Evolutionary conservation across 2,113 vertebrate species (phyloP).

Genomic region (Chlorocebus sabaeus): DNA sequence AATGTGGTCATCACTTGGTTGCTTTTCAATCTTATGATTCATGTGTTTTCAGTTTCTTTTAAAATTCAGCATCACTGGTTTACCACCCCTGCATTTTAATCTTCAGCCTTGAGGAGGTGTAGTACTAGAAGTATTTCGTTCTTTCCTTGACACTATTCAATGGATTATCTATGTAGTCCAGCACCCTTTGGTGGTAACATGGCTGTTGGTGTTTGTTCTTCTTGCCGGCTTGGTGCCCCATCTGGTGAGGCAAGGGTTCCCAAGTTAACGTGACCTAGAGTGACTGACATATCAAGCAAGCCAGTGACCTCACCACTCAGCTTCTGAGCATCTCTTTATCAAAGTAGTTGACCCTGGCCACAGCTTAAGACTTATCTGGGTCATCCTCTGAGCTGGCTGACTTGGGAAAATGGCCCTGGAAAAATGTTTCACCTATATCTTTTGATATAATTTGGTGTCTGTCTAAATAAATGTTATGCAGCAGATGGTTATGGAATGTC

Average conservation of each 20-base stretch:
- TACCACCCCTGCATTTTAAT: not conserved
- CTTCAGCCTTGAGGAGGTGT: not conserved
- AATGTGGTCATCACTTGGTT: not conserved
- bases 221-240: not conserved
- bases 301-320: not conserved
- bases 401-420: slow-evolving; percentile 37
- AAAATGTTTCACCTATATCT: slow-evolving; percentile 31
- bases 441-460: slow-evolving; percentile 60
- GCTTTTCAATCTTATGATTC: slow-evolving; percentile 1
- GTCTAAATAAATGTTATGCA: slow-evolving; percentile 57
- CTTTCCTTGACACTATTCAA: not conserved
- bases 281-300: not conserved
- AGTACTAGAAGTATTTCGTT: not conserved
- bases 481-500: slow-evolving; percentile 56
- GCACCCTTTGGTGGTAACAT: not conserved
- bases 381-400: not conserved
- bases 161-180: not conserved
- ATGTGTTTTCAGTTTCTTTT: slow-evolving; percentile 20
- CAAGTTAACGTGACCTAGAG: not conserved
- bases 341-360: not conserved
- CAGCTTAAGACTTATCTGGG: not conserved
- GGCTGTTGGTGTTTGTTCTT: not conserved
- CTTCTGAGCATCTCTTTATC: not conserved
- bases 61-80: not conserved
- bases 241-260: not conserved